A percentile compares a stretch with the other conserved stretches of the same genome.
Evolutionary conservation across 2,797 vertebrate species (phyloP).

Genomic region (Staurois parvus): DNA sequence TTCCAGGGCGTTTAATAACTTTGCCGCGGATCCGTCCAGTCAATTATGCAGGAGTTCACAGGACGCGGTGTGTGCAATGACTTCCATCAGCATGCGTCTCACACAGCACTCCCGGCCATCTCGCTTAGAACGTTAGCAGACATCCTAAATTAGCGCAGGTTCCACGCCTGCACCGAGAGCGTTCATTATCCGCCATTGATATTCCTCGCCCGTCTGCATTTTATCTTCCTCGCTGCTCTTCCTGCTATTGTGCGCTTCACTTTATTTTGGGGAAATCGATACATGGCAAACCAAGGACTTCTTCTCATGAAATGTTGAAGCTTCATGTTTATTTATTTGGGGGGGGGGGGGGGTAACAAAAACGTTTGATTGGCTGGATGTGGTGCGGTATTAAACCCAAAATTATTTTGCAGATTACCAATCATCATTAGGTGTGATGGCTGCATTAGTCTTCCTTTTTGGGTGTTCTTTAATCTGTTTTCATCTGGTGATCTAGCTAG

Average conservation of each 20-base stretch:
- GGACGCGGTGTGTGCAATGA: constrained; percentile 2
- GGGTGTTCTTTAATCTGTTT: too few relatives aligned
- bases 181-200: neutral
- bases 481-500: too few relatives aligned
- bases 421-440: too few relatives aligned
- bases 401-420: too few relatives aligned
- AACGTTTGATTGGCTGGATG: too few relatives aligned
- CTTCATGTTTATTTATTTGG: neutral
- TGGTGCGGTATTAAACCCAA: too few relatives aligned
- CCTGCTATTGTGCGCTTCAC: neutral
- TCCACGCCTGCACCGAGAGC: neutral
- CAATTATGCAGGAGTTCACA: constrained; percentile 51
- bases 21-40: constrained; percentile 34
- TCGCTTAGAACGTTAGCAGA: neutral
- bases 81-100: neutral
- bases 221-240: neutral
- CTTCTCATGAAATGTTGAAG: neutral
- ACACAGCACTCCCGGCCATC: neutral
- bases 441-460: too few relatives aligned
- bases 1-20: constrained; percentile 48
- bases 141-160: neutral
- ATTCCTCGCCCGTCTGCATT: neutral
- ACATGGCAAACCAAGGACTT: neutral
- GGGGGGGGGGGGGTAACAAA: neutral
- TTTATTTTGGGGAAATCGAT: neutral